Evolutionary conservation across 2,113 vertebrate species (phyloP), one percentile per base, ranked within the genome.

Genomic region (Tricholaema leucomelas): DNA sequence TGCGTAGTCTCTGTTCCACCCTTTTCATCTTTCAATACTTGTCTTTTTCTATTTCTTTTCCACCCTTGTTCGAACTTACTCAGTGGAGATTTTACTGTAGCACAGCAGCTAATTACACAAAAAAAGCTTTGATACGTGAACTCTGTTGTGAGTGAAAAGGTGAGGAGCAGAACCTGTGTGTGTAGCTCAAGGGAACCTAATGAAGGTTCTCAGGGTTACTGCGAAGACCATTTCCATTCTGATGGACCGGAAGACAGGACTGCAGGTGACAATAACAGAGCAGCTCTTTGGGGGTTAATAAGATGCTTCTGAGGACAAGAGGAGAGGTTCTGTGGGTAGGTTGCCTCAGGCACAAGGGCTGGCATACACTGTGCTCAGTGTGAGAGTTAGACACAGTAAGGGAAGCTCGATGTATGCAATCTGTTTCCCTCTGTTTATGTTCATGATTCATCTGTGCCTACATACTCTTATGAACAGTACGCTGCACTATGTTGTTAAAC

Each of bases 361-460:
- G 78, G 38, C 79, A 91, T 65, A 33, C 56, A 31, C 80, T 50
- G 59, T 0, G 2, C 82, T 87, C 36, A 10, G 59, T 50, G 46
- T 91, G 69, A 93, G 60, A 87, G 82, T 71, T 18, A 92, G 52
- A 59, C 85, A 66, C 91, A 76, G 65, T 65, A 52, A 91, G 61
- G 74, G 69, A 95, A 48, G 48, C 75, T 91, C 73, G 81, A 72
- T 76, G 78, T 94, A 92, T 90, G 89, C 87, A 94, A 94, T 93
- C 95, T 95, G 91, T 93, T 87, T 95, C 69, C 50, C 61, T 93
- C 85, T 95, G 96, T 94, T 96, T 95, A 76, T 88, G 77, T 76
- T 94, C 88, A 75, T 92, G 94, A 95, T 87, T 95, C 96, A 96
- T 95, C 91, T 95, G 88, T 93, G 94, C 85, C 94, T 91, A 56